These are phyloP conservation scores for Macquaria australasica DNA, from an alignment of 2,113 vertebrate genomes.

Conservation along the genomic window DNA sequence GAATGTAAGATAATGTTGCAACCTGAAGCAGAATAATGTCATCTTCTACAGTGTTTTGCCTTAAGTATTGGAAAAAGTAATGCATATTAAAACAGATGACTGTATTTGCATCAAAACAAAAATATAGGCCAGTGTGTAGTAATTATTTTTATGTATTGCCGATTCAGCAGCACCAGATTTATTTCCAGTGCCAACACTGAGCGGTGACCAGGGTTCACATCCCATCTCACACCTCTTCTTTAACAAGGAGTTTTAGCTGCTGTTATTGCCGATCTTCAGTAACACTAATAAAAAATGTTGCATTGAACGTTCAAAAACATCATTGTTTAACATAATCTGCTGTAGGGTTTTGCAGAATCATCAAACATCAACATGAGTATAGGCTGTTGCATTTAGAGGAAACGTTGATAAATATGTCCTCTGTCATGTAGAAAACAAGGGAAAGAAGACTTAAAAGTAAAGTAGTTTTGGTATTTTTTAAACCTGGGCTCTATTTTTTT, in stretches of 20 bases:
- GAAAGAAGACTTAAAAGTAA: background rate
- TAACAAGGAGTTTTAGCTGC: background rate
- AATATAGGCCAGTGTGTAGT: no score
- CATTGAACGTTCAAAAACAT: background rate
- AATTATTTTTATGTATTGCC: no score
- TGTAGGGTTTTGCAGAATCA: no score
- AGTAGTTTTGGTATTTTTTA: no score
- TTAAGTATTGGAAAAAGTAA: no score
- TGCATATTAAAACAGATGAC: no score
- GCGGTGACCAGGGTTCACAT: background rate
- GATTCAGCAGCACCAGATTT: no score
- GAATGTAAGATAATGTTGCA: background rate
- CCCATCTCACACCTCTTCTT: background rate
- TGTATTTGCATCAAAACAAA: no score
- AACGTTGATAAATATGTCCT: background rate
- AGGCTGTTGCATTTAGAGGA: background rate
- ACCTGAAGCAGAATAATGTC: background rate
- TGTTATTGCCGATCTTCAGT: background rate
- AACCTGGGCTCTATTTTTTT: no score
- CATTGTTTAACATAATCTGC: background rate
- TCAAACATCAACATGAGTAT: background rate
- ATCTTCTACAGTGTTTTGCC: background rate
- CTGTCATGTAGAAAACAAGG: background rate
- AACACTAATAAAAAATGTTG: background rate
- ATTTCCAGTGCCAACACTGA: background rate